Evolutionary conservation across 2,797 vertebrate genomes (phyloP).

Genomic region (Eidolon dupreanum): DNA sequence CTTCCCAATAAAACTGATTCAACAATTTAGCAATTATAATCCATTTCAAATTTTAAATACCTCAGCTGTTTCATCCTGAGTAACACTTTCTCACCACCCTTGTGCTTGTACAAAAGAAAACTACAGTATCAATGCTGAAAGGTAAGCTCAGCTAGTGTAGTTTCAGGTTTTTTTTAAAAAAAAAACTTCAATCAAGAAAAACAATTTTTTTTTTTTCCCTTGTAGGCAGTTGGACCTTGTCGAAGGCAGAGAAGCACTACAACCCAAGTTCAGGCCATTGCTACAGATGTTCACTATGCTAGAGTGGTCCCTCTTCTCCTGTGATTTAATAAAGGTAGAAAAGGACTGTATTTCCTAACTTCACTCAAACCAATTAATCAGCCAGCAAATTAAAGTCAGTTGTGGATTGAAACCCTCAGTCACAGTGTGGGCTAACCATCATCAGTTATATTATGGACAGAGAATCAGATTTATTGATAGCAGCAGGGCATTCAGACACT

Average conservation of each 20-base stretch:
- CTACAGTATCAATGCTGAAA: neutral
- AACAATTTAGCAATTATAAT: neutral
- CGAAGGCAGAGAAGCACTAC: constrained; percentile 17
- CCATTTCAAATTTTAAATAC: neutral
- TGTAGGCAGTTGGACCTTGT: neutral
- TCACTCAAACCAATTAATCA: constrained; percentile 69
- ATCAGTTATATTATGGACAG: constrained; percentile 59
- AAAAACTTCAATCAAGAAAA: constrained; percentile 9
- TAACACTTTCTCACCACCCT: neutral
- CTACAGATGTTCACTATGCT: neutral
- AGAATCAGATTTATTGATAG: constrained; percentile 60
- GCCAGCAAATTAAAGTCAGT: constrained; percentile 65
- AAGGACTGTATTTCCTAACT: constrained; percentile 58
- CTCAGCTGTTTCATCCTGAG: neutral
- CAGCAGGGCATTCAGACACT: constrained; percentile 49
- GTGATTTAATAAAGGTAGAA: constrained; percentile 61
- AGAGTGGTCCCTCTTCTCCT: constrained; percentile 13
- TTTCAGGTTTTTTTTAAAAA: neutral
- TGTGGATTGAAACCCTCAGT: constrained; percentile 35
- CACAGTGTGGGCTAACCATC: neutral
- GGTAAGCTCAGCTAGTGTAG: neutral
- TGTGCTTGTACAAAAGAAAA: neutral
- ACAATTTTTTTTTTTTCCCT: neutral
- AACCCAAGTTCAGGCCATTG: neutral
- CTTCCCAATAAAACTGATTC: neutral